Conservation (phyloP, 2,113 vertebrate species). For the Hystrix cristata region DNA sequence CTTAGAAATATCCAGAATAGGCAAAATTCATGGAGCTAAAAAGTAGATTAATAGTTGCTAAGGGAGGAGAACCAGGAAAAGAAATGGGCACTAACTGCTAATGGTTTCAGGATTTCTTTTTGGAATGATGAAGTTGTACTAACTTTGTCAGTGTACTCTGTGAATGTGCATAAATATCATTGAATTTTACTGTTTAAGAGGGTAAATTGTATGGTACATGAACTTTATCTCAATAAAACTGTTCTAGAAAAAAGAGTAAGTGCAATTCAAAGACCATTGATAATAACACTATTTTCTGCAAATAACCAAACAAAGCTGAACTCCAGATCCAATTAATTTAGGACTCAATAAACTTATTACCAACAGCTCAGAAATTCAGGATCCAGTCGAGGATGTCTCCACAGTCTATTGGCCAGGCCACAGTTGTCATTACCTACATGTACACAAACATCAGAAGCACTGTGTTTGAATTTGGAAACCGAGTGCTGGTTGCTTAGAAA, state of each 20-base stretch:
- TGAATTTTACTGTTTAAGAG: neutral
- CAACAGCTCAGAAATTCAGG: neutral
- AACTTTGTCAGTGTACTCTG: neutral
- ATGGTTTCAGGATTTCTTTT: neutral
- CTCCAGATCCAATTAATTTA: neutral
- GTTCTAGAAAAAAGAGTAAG: neutral
- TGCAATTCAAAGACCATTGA: neutral
- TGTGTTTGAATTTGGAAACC: neutral
- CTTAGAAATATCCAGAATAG: constrained; percentile 19
- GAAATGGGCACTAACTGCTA: neutral
- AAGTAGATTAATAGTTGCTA: neutral
- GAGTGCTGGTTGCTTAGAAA: neutral
- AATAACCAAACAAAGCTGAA: constrained; percentile 3
- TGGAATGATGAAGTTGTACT: neutral
- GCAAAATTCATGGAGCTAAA: neutral
- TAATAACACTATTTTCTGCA: neutral
- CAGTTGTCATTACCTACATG: neutral
- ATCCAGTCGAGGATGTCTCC: neutral
- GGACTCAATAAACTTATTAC: neutral
- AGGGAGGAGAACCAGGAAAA: neutral
- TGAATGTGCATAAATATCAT: neutral
- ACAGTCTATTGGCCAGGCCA: neutral
- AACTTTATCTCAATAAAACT: constrained; percentile 41
- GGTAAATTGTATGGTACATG: neutral
- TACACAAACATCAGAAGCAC: neutral